phyloP scores from a whole-genome alignment of 1,140 invertebrate genomes.

The Drosophila biarmipes region DNA sequence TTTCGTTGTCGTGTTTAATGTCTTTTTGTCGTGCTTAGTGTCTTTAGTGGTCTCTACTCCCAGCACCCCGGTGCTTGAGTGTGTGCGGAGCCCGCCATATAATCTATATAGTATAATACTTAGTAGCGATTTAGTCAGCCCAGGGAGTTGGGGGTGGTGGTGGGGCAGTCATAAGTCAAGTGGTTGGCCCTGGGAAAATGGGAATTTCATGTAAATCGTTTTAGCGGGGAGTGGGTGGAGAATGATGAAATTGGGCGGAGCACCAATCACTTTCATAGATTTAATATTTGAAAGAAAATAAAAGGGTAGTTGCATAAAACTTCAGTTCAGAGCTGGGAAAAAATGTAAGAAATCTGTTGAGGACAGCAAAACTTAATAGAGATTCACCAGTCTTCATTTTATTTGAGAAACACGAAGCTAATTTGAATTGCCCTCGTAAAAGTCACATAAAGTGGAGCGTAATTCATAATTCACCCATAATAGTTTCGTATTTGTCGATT shows the following conservation, averaged over 20 bases:
- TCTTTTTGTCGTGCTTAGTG: constrained; percentile 84
- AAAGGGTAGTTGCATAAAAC: no score
- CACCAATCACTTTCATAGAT: not conserved
- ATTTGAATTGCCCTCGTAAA: constrained; percentile 66
- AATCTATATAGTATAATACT: constrained; percentile 78
- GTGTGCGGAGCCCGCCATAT: constrained; percentile 57
- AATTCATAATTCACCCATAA: constrained; percentile 52
- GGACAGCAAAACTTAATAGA: constrained; percentile 15
- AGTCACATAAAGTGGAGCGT: constrained; percentile 52
- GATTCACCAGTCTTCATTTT: constrained; percentile 17
- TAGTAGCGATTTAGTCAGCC: constrained; percentile 56
- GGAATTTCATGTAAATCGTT: constrained; percentile 47
- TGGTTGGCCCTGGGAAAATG: constrained; percentile 51
- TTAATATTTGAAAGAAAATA: not conserved
- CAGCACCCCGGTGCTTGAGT: constrained; percentile 14
- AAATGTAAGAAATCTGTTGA: not conserved
- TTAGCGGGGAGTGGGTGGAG: no score
- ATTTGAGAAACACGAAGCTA: constrained; percentile 42
- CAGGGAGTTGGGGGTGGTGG: not conserved
- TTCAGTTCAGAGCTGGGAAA: not conserved
- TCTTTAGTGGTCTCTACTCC: constrained; percentile 62
- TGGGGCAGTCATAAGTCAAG: constrained; percentile 34
- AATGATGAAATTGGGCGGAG: constrained; percentile 1
- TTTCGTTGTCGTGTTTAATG: constrained; percentile 84
- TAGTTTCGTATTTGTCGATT: constrained; percentile 8